These are phyloP conservation scores for Notodonta ziczac DNA, from an alignment of 2,888 invertebrate genomes.

Conservation along the genomic window DNA sequence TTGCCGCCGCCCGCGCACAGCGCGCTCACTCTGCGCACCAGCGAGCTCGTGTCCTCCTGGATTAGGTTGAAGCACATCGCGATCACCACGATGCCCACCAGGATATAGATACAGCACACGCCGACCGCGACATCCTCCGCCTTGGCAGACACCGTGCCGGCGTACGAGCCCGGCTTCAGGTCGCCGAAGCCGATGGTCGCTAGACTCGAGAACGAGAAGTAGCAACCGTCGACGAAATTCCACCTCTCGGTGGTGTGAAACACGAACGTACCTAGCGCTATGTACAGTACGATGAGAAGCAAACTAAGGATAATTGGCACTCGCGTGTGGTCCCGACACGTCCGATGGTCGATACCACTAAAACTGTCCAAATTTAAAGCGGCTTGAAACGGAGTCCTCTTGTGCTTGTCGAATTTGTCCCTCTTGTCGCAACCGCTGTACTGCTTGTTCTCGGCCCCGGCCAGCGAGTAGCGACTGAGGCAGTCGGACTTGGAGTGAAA, in stretches of 20 bases:
- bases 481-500: constrained; percentile 59
- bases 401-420: constrained; percentile 48
- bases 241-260: constrained; percentile 96
- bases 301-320: constrained; percentile 96
- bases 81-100: constrained; percentile 93
- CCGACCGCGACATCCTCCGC: constrained; percentile 88
- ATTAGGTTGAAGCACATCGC: constrained; percentile 95
- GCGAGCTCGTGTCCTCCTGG: constrained; percentile 88
- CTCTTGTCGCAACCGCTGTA: constrained; percentile 49
- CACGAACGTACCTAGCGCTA: constrained; percentile 94
- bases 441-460: constrained; percentile 42
- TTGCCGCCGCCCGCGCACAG: constrained; percentile 57
- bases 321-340: constrained; percentile 86
- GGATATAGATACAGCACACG: constrained; percentile 91
- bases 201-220: constrained; percentile 91
- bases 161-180: constrained; percentile 87
- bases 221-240: constrained; percentile 94
- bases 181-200: constrained; percentile 95
- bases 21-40: constrained; percentile 51
- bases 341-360: constrained; percentile 67
- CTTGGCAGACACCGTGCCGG: constrained; percentile 73
- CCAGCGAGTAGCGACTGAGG: constrained; percentile 41
- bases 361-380: constrained; percentile 73
- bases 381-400: constrained; percentile 73
- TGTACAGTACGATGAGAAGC: constrained; percentile 93